Percentiles rank a stretch among this genome's conserved stretches.
Evolutionary conservation across 2,113 vertebrate genomes (phyloP).

Genomic region (Anarhynchus alexandrinus): DNA sequence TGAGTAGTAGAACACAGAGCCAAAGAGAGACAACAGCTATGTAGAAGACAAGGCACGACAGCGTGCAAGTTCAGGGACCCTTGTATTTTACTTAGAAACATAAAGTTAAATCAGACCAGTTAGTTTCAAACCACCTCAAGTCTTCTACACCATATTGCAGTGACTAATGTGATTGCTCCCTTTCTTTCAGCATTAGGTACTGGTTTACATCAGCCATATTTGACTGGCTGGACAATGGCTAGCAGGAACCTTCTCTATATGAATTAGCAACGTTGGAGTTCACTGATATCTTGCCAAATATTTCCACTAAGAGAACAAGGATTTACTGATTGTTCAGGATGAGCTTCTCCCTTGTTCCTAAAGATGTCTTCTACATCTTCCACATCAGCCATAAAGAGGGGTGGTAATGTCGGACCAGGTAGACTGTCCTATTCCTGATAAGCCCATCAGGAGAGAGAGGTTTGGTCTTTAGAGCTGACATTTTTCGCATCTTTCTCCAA

Average conservation of each 20-base stretch:
- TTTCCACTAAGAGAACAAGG: background rate
- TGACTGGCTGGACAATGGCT: background rate
- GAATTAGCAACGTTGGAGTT: background rate
- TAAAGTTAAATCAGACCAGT: background rate
- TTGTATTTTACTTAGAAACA: background rate
- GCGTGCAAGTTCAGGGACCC: rapidly evolving
- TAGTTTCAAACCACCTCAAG: background rate
- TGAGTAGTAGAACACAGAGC: background rate
- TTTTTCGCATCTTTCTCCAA: background rate
- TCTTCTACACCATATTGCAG: background rate
- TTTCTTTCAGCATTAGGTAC: background rate
- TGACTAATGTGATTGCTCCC: background rate
- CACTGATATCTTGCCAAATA: background rate
- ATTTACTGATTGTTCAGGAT: background rate
- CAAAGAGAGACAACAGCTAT: background rate
- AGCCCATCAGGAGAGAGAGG: background rate
- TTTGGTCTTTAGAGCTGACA: background rate
- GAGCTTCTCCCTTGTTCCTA: background rate
- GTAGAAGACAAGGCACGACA: background rate
- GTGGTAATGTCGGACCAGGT: background rate
- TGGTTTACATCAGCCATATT: background rate
- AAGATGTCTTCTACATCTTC: background rate
- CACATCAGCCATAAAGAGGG: background rate
- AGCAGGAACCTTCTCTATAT: background rate
- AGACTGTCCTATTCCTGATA: background rate